Conservation (phyloP, 2,888 invertebrate species). For the Hypomecis atomaria region DNA sequence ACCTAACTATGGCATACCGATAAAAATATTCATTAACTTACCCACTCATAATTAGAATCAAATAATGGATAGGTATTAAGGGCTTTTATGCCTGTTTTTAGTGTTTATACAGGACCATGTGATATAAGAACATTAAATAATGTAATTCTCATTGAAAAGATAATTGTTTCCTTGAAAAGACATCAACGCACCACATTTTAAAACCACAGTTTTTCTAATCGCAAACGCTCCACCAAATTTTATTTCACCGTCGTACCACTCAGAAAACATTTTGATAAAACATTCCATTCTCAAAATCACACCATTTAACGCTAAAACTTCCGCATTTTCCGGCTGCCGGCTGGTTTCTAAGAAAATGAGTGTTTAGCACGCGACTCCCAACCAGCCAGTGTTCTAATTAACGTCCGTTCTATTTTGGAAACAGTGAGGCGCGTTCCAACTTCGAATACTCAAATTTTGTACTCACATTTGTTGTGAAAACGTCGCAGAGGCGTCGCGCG, state of each 20-base stretch:
- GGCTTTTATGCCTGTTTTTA: too few species aligned
- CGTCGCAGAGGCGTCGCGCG: slow-evolving; percentile 63
- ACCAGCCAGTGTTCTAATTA: slow-evolving; percentile 33
- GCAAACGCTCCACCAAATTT: background rate
- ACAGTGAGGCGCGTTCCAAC: slow-evolving; percentile 45
- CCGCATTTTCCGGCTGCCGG: slow-evolving; percentile 31
- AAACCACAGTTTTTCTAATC: background rate
- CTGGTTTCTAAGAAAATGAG: slow-evolving; percentile 40
- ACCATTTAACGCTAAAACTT: slow-evolving; percentile 28
- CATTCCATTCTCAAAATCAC: slow-evolving; percentile 23
- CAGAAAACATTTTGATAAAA: slow-evolving; percentile 22
- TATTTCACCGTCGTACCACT: slow-evolving; percentile 6
- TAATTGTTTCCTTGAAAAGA: slow-evolving; percentile 11
- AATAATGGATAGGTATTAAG: too few species aligned
- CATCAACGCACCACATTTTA: slow-evolving; percentile 9
- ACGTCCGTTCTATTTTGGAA: slow-evolving; percentile 42
- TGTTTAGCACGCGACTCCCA: slow-evolving; percentile 33
- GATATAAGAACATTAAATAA: background rate
- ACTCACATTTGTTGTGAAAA: slow-evolving; percentile 72
- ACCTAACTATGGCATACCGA: too few species aligned
- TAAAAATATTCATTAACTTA: too few species aligned
- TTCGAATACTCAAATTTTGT: slow-evolving; percentile 66
- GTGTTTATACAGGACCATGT: too few species aligned
- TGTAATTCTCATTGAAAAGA: background rate
- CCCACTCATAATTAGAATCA: too few species aligned